A percentile compares a stretch with the other conserved stretches of the same genome.
phyloP scores from a whole-genome alignment of 2,888 invertebrate species.

The Cephus nigrinus region DNA sequence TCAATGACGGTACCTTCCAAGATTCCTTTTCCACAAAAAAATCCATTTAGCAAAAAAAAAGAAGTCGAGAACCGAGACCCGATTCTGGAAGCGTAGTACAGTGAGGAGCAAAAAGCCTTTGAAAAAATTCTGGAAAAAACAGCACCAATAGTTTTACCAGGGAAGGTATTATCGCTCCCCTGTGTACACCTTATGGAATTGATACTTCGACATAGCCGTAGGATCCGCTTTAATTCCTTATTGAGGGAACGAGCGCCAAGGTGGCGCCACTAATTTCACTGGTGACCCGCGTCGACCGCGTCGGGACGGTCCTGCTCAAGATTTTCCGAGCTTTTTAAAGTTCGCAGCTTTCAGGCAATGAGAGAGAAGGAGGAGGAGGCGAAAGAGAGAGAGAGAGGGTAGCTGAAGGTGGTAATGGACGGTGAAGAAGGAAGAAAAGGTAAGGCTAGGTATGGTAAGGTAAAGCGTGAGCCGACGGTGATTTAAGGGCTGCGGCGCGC shows the following conservation, averaged over 20 bases:
- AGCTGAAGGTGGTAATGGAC: constrained; percentile 9
- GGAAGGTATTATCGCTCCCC: too few relatives aligned
- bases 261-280: constrained; percentile 15
- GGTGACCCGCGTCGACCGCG: constrained; percentile 3
- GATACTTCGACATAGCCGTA: not conserved
- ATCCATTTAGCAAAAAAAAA: not conserved
- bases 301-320: constrained; percentile 25
- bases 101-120: too few relatives aligned
- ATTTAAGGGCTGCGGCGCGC: constrained; percentile 51
- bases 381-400: constrained; percentile 9
- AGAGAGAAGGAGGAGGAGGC: constrained; percentile 20
- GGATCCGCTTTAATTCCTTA: not conserved
- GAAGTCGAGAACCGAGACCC: not conserved
- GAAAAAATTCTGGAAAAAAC: too few relatives aligned
- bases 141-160: too few relatives aligned
- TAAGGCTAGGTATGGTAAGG: constrained; percentile 3
- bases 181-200: not conserved
- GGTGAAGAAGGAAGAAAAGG: constrained; percentile 17
- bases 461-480: constrained; percentile 38
- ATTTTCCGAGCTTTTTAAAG: constrained; percentile 43
- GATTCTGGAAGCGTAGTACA: not conserved
- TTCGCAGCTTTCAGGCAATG: constrained; percentile 36
- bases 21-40: not conserved
- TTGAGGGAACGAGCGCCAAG: too few relatives aligned
- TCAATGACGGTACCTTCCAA: not conserved